Conservation (phyloP, 2,797 vertebrate genomes). For the Pseudomugil gertrudae region DNA sequence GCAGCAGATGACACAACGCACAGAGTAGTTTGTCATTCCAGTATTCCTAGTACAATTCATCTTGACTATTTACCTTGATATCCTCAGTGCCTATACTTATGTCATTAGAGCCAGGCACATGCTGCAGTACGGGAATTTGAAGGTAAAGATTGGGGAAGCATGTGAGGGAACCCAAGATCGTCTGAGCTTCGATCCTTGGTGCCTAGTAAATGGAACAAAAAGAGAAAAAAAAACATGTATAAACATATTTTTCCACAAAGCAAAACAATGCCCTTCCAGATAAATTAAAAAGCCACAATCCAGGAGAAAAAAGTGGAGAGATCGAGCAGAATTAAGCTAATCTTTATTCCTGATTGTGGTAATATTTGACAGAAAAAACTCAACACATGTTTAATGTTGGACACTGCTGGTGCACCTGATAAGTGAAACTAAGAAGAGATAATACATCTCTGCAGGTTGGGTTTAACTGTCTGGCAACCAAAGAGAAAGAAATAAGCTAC, state of each 20-base stretch:
- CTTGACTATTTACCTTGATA: slow-evolving; percentile 85
- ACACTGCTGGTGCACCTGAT: slow-evolving; percentile 25
- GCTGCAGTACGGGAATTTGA: slow-evolving; percentile 86
- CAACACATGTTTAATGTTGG: no score
- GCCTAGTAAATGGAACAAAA: slow-evolving; percentile 75
- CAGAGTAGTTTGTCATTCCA: neutral
- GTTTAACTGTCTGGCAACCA: neutral
- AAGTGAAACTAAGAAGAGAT: slow-evolving; percentile 12
- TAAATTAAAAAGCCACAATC: slow-evolving; percentile 18
- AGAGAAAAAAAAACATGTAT: neutral
- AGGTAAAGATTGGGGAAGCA: slow-evolving; percentile 94
- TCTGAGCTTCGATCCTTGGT: slow-evolving; percentile 93
- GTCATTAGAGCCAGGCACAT: slow-evolving; percentile 79
- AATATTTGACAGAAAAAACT: slow-evolving; percentile 5
- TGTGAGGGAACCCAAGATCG: slow-evolving; percentile 93
- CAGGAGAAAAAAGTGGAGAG: slow-evolving; percentile 14
- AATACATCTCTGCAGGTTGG: slow-evolving; percentile 11
- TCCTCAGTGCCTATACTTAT: slow-evolving; percentile 80
- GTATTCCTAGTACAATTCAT: neutral
- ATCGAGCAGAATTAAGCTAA: slow-evolving; percentile 21
- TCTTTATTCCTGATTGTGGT: slow-evolving; percentile 42
- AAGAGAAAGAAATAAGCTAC: slow-evolving; percentile 10
- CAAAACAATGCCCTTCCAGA: slow-evolving; percentile 42
- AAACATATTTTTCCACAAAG: slow-evolving; percentile 15
- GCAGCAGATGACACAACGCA: neutral